Conservation (phyloP, 2,888 invertebrate genomes). For the Eupeodes latifasciatus region DNA sequence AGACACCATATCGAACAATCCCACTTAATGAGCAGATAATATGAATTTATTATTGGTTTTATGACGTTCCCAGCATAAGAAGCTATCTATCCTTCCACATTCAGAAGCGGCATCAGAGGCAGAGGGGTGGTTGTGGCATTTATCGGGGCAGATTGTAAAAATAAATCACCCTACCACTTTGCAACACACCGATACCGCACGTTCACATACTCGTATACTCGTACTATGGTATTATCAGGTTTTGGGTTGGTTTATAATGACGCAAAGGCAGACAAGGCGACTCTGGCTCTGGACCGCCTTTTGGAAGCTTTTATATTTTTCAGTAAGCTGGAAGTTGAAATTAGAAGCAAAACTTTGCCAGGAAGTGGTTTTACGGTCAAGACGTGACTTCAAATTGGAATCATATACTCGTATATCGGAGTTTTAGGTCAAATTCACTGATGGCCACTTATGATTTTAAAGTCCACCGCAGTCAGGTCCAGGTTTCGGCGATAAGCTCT, state of each 20-base stretch:
- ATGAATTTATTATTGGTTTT: constrained; percentile 76
- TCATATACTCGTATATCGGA: constrained; percentile 52
- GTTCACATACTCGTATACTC: not conserved
- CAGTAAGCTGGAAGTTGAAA: constrained; percentile 67
- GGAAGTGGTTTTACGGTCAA: constrained; percentile 61
- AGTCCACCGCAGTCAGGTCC: not conserved
- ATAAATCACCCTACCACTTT: constrained; percentile 50
- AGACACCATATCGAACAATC: constrained; percentile 47
- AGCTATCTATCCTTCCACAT: constrained; percentile 58
- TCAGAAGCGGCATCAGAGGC: not conserved
- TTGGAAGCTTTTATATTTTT: constrained; percentile 60
- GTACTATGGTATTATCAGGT: not conserved
- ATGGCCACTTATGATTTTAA: constrained; percentile 55
- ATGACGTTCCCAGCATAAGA: constrained; percentile 67
- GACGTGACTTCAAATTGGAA: constrained; percentile 65
- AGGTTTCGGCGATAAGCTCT: constrained; percentile 41
- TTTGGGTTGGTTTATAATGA: constrained; percentile 16
- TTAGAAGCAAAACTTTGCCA: constrained; percentile 64
- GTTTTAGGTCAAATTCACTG: constrained; percentile 52
- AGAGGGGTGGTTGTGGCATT: constrained; percentile 21
- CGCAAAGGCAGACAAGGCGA: constrained; percentile 14
- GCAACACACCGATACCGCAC: constrained; percentile 27
- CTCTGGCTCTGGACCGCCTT: not conserved
- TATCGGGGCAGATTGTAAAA: constrained; percentile 66
- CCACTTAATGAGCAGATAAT: constrained; percentile 76